Percentiles rank a stretch among this genome's conserved stretches.
Evolutionary conservation across 2,797 vertebrate genomes (phyloP).

Genomic region (Mycteria americana): DNA sequence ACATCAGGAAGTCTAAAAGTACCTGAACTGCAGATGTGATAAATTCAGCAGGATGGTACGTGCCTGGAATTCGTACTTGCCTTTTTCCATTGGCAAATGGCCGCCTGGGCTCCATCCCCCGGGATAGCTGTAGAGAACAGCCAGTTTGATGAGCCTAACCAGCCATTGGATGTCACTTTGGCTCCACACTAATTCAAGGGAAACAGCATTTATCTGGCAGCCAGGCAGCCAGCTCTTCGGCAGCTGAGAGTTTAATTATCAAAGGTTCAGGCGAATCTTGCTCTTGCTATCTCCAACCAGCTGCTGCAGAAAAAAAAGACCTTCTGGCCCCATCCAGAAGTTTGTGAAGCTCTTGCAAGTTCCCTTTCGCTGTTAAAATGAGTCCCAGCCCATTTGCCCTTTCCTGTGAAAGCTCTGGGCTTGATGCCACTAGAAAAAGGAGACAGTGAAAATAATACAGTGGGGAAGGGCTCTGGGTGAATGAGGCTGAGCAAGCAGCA

Average conservation of each 20-base stretch:
- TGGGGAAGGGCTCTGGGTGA: not conserved
- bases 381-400: slow-evolving; percentile 25
- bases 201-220: slow-evolving; percentile 68
- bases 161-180: slow-evolving; percentile 71
- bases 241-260: slow-evolving; percentile 69
- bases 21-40: slow-evolving; percentile 67
- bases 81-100: slow-evolving; percentile 63
- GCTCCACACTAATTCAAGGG: slow-evolving; percentile 65
- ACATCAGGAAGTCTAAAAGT: slow-evolving; percentile 65
- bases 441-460: slow-evolving; percentile 3
- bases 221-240: slow-evolving; percentile 46
- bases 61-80: slow-evolving; percentile 42
- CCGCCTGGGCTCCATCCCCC: slow-evolving; percentile 37
- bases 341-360: slow-evolving; percentile 44
- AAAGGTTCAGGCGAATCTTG: slow-evolving; percentile 58
- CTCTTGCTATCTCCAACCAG: slow-evolving; percentile 57
- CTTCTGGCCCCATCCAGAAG: slow-evolving; percentile 61
- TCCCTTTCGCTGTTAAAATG: slow-evolving; percentile 47
- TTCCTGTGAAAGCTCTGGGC: slow-evolving; percentile 31
- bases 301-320: slow-evolving; percentile 63
- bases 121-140: slow-evolving; percentile 56
- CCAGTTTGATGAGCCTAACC: slow-evolving; percentile 68
- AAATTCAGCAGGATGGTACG: slow-evolving; percentile 48
- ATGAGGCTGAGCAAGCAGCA: not conserved
- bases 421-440: slow-evolving; percentile 27